Percentiles rank a stretch among this genome's conserved stretches.
Evolutionary conservation across 1,140 invertebrate genomes (phyloP).

Genomic region (Halesus radiatus): DNA sequence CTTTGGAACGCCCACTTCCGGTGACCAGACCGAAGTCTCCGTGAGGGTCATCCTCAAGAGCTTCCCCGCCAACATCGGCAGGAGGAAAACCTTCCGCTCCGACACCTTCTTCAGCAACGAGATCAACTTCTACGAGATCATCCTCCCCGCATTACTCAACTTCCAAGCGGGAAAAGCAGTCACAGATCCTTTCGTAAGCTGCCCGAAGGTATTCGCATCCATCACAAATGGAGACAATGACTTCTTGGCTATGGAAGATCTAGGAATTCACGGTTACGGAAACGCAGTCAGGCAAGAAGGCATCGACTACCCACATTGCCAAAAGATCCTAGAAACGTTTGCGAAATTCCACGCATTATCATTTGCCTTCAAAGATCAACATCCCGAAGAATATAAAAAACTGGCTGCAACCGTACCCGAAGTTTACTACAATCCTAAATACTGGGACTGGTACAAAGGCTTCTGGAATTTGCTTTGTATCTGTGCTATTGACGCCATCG

Average conservation of each 20-base stretch:
- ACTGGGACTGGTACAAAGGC: constrained; percentile 75
- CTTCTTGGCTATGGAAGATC: constrained; percentile 77
- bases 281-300: constrained; percentile 68
- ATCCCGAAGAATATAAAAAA: constrained; percentile 71
- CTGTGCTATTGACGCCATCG: constrained; percentile 75
- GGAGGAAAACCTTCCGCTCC: constrained; percentile 73
- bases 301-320: constrained; percentile 69
- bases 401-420: constrained; percentile 65
- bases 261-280: constrained; percentile 69
- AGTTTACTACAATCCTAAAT: constrained; percentile 73
- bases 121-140: constrained; percentile 72
- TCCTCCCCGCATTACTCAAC: constrained; percentile 65
- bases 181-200: constrained; percentile 69
- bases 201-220: constrained; percentile 70
- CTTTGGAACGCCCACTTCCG: constrained; percentile 60
- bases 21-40: constrained; percentile 42
- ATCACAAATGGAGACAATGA: constrained; percentile 75
- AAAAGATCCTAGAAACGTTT: constrained; percentile 71
- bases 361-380: constrained; percentile 77
- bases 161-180: constrained; percentile 67
- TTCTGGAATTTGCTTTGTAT: constrained; percentile 72
- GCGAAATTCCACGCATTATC: constrained; percentile 79
- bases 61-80: constrained; percentile 71
- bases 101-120: constrained; percentile 75
- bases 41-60: constrained; percentile 71